Evolutionary conservation across 2,113 vertebrate species (phyloP).

Genomic region (Aplodontia rufa): DNA sequence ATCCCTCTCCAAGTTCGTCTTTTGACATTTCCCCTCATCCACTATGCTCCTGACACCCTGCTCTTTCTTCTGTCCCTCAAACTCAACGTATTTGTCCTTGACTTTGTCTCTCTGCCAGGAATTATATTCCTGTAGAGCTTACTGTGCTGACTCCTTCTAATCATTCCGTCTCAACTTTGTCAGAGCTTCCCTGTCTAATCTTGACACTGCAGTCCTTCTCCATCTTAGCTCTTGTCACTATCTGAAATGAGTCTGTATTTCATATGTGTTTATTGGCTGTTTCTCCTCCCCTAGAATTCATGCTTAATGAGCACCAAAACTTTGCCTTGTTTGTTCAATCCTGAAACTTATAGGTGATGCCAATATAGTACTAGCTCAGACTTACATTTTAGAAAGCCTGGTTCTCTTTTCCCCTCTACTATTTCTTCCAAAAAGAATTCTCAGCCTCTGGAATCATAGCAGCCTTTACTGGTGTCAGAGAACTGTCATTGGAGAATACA

Average conservation of each 20-base stretch:
- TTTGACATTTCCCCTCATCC: background rate
- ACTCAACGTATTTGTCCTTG: background rate
- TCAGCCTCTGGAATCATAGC: conserved; percentile 3
- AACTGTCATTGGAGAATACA: background rate
- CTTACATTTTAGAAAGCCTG: background rate
- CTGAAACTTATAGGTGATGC: background rate
- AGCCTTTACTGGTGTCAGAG: background rate
- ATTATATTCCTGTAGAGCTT: background rate
- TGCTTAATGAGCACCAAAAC: background rate
- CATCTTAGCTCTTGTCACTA: background rate
- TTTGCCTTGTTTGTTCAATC: background rate
- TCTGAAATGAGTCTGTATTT: background rate
- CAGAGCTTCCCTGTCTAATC: background rate
- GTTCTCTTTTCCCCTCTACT: background rate
- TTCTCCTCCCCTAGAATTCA: background rate
- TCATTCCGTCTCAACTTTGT: background rate
- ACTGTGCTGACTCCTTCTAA: background rate
- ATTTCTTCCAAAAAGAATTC: background rate
- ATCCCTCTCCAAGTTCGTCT: background rate
- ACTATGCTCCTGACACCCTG: background rate
- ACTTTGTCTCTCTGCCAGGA: background rate
- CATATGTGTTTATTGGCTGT: background rate
- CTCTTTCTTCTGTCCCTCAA: background rate
- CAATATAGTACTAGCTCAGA: background rate
- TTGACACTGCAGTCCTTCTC: background rate